Conservation (phyloP, 2,113 vertebrate genomes). For the Hiodon tergisus region DNA sequence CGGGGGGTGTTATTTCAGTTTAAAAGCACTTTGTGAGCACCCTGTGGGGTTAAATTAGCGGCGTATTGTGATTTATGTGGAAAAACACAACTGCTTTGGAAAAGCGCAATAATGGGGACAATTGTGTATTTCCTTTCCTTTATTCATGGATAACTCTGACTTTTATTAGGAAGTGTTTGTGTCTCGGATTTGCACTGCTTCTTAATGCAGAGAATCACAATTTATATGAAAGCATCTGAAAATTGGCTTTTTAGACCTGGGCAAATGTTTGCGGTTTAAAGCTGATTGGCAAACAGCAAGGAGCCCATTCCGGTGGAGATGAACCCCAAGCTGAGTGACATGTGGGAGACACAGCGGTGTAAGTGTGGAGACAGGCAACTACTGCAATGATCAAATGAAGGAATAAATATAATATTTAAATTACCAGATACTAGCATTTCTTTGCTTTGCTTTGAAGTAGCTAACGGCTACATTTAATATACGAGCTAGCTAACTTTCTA, state of each 20-base stretch:
- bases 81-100: not conserved
- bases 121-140: not conserved
- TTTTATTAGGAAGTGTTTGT: not conserved
- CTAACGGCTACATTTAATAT: too few species aligned
- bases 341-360: constrained; percentile 10
- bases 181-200: not conserved
- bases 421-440: too few species aligned
- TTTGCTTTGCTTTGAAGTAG: not conserved
- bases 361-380: constrained; percentile 19
- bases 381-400: constrained; percentile 13
- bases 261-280: too few species aligned
- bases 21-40: constrained; percentile 3
- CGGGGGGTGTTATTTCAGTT: constrained; percentile 13
- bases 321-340: too few species aligned
- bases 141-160: not conserved
- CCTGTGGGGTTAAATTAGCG: not conserved
- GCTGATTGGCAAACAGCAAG: too few species aligned
- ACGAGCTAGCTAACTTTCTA: too few species aligned
- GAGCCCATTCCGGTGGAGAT: too few species aligned
- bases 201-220: too few species aligned
- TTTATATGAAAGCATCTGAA: too few species aligned
- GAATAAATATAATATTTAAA: too few species aligned
- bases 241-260: too few species aligned
- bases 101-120: not conserved
- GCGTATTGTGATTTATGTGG: not conserved